Evolutionary conservation across 2,113 vertebrate species (phyloP), one percentile per base, ranked within the genome.

Genomic region (Grantiella picta): DNA sequence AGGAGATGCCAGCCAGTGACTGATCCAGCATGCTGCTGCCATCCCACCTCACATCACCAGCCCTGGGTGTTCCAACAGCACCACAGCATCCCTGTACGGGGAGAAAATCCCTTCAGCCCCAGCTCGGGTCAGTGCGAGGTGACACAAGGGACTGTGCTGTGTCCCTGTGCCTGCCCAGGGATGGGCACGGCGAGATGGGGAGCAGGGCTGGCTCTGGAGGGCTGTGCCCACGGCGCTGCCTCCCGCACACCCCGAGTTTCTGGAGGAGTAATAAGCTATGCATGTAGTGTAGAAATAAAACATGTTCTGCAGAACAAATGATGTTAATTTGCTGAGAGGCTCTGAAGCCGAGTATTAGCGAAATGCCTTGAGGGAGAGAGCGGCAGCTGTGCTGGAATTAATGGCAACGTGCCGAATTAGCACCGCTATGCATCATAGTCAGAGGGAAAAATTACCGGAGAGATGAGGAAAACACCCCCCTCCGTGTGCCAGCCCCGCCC

Each of bases 291-390:
- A 97, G 98, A 98, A 98, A 98, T 97, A 98, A 98, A 98, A 97
- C 98, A 98, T 98, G 98, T 98, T 99, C 98, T 92, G 98, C 98
- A 99, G 98, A 99, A 99, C 99, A 99, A 99, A 99, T 98, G 98
- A 99, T 98, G 98, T 98, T 99, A 98, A 99, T 99, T 98, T 98
- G 98, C 98, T 97, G 98, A 94, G 96, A 97, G 98, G 98, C 98
- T 99, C 98, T 97, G 96, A 99, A 99, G 98, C 98, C 96, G 98
- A 97, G 98, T 98, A 98, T 98, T 98, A 98, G 98, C 98, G 94
- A 98, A 97, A 98, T 97, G 98, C 99, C 99, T 98, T 98, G 97
- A 97, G 98, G 99, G 98, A 98, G 96, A 97, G 97, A 94, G 97
- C 96, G 95, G 98, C 99, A 99, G 99, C 99, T 99, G 99, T 98